Evolutionary conservation across 2,113 vertebrate genomes (phyloP), one percentile per base, ranked within the genome.

Genomic region (Notothenia coriiceps): DNA sequence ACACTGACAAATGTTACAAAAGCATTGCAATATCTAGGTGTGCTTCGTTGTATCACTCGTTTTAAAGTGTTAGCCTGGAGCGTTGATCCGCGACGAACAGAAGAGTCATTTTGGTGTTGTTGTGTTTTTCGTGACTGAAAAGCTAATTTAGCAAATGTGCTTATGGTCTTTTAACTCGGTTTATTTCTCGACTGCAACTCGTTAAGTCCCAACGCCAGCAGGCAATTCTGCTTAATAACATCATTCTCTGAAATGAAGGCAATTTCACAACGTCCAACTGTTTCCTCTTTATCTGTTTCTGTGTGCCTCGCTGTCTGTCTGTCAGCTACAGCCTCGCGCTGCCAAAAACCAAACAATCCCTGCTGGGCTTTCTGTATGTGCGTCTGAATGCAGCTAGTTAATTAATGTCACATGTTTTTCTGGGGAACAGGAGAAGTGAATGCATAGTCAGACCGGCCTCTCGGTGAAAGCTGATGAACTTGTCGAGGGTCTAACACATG

Each of bases 381-480:
- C n/a, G 79, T 60, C 49, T 82, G 87, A 83, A 60, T 72, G 33
- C 60, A 65, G 78, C 29, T 0, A 1, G 68, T 66, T 88, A 79
- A 90, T 88, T 64, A 80, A 79, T 47, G 61, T 80, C 88, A 85
- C 83, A 47, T 87, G 86, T 77, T 83, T 59, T 55, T 17, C 18
- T 33, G 18, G n/a, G 64, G 46, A 75, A 60, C 49, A 15, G 17
- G 50, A 75, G 72, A 56, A 33, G 57, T 3, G 72, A 10, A 47
- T 0, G 56, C 46, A 40, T 47, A 25, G 49, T 1, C 5, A 5
- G 60, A 2, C 20, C 1, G 44, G 64, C 1, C 74, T 55, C 1
- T 50, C 18, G 6, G 76, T 60, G 73, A 40, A 64, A 75, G 64
- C 61, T 54, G 71, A 83, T 63, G 76, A 81, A 79, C 80, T 47